These are phyloP conservation scores for Acrocephalus arundinaceus DNA, from an alignment of 2,113 vertebrate genomes.

Conservation along the genomic window DNA sequence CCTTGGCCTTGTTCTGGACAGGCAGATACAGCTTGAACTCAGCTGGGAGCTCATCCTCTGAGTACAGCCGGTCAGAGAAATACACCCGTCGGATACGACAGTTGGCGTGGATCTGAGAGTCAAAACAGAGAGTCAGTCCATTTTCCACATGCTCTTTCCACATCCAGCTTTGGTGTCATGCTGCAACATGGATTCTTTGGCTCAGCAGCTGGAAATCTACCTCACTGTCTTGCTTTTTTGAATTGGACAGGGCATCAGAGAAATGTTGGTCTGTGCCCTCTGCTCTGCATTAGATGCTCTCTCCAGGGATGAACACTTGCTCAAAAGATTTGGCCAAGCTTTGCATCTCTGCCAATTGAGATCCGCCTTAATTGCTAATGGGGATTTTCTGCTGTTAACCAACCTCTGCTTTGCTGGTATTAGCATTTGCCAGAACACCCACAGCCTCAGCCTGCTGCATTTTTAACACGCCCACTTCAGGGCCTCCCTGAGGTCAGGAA, in stretches of 20 bases:
- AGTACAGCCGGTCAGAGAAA: constrained; percentile 96
- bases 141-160: neutral
- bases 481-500: neutral
- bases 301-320: neutral
- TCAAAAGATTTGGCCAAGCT: neutral
- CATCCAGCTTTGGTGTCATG: neutral
- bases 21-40: constrained; percentile 97
- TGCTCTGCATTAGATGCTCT: neutral
- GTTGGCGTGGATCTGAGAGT: constrained; percentile 91
- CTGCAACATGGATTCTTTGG: neutral
- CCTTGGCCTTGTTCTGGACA: constrained; percentile 95
- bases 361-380: neutral
- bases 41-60: constrained; percentile 94
- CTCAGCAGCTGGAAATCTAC: neutral
- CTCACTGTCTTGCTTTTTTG: neutral
- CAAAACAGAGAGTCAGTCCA: neutral
- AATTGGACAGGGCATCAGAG: neutral
- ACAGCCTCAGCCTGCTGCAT: neutral
- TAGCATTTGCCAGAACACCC: neutral
- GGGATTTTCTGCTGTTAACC: neutral
- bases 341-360: neutral
- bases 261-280: neutral
- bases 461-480: neutral
- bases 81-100: constrained; percentile 95
- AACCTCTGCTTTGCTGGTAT: neutral